phyloP scores from a whole-genome alignment of 1,140 invertebrate species.

The Aleiodes sp. region DNA sequence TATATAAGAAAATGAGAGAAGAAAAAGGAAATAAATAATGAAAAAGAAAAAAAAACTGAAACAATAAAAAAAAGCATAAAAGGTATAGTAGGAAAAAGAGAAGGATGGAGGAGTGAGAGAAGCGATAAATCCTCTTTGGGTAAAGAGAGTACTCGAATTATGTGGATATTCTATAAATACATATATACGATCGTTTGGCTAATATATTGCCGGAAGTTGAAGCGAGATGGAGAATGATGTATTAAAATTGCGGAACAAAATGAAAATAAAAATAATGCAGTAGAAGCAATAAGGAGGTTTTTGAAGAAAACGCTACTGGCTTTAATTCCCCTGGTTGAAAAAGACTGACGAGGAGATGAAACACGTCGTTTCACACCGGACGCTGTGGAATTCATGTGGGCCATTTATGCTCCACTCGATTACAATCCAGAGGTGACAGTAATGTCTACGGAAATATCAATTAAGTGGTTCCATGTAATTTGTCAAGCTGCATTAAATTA shows the following conservation, averaged over 20 bases:
- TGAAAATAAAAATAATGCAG: neutral
- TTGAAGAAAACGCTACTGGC: neutral
- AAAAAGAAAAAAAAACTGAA: neutral
- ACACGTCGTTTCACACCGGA: slow-evolving; percentile 10
- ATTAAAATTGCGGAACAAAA: too few relatives aligned
- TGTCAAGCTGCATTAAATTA: neutral
- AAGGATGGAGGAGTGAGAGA: neutral
- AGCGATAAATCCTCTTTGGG: neutral
- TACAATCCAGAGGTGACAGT: slow-evolving; percentile 10
- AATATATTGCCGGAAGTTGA: neutral
- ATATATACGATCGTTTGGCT: slow-evolving; percentile 5
- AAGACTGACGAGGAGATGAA: slow-evolving; percentile 4
- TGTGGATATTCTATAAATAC: slow-evolving; percentile 9
- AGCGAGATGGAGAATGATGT: slow-evolving; percentile 12
- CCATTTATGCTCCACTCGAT: slow-evolving; percentile 3
- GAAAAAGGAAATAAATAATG: slow-evolving; percentile 6
- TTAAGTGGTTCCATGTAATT: neutral
- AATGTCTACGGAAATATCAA: neutral
- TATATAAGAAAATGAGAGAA: neutral
- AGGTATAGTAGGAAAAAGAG: neutral
- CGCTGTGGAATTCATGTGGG: slow-evolving; percentile 5
- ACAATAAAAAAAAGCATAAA: neutral
- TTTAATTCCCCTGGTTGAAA: slow-evolving; percentile 9
- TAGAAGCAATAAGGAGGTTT: neutral
- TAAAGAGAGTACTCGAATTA: neutral